These are phyloP conservation scores for Chaetophractus vellerosus DNA, from an alignment of 2,797 vertebrate genomes.

Conservation along the genomic window DNA sequence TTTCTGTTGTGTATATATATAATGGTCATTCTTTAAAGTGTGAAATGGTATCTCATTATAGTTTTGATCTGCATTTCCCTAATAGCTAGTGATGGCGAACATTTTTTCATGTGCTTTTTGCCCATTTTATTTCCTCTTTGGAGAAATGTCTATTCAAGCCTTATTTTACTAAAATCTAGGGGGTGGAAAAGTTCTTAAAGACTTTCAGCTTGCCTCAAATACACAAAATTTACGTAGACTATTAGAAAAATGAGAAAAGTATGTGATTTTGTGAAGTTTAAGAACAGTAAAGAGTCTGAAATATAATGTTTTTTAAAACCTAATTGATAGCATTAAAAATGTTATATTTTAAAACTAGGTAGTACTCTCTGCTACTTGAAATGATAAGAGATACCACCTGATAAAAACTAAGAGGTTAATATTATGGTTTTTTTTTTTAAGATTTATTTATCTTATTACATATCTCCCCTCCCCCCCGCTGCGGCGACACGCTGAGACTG, in stretches of 20 bases:
- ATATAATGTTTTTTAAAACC: neutral
- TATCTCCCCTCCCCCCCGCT: too few relatives aligned
- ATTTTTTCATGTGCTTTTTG: too few relatives aligned
- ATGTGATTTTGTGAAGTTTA: neutral
- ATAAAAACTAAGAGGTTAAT: neutral
- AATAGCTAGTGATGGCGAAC: too few relatives aligned
- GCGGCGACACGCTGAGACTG: too few relatives aligned
- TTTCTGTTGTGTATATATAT: too few relatives aligned
- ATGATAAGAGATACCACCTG: neutral
- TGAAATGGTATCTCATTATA: too few relatives aligned
- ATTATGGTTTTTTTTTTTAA: neutral
- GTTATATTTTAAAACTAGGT: neutral
- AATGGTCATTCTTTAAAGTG: too few relatives aligned
- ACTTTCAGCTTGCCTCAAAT: neutral
- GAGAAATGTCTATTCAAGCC: too few relatives aligned
- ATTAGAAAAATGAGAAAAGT: conserved; percentile 3
- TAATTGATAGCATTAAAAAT: neutral
- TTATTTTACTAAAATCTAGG: conserved; percentile 21
- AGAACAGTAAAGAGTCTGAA: conserved; percentile 60
- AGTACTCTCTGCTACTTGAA: conserved; percentile 5
- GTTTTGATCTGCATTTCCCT: too few relatives aligned
- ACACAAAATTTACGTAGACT: neutral
- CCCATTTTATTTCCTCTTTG: too few relatives aligned
- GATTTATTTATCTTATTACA: too few relatives aligned
- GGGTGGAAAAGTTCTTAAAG: neutral